Percentiles rank a stretch among this genome's conserved stretches.
Evolutionary conservation across 2,113 vertebrate genomes (phyloP).

Genomic region (Psettodes erumei): DNA sequence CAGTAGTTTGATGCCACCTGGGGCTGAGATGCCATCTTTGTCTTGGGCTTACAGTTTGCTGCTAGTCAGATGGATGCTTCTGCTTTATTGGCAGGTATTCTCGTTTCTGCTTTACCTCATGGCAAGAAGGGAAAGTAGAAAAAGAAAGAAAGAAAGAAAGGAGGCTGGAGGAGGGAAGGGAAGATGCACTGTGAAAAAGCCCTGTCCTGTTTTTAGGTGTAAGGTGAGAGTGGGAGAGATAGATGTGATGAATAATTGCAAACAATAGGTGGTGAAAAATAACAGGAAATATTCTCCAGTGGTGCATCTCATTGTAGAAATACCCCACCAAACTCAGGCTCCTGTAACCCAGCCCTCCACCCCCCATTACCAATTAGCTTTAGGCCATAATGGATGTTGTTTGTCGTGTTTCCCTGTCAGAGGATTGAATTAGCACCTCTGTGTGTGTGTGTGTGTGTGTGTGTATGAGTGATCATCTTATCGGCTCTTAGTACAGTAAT

Average conservation of each 20-base stretch:
- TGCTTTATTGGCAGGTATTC: conserved; percentile 51
- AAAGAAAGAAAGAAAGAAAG: neutral
- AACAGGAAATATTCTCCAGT: conserved; percentile 34
- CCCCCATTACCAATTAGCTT: conserved; percentile 79
- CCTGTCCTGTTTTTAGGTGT: conserved; percentile 4
- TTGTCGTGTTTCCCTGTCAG: conserved; percentile 82
- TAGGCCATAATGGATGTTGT: conserved; percentile 83
- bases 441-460: conserved; percentile 56
- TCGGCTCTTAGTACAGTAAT: conserved; percentile 84
- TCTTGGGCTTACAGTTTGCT: conserved; percentile 60
- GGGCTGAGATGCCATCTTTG: conserved; percentile 70
- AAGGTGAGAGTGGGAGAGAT: conserved; percentile 7
- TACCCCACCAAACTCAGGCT: conserved; percentile 44
- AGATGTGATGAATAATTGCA: conserved; percentile 46
- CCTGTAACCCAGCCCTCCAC: conserved; percentile 34
- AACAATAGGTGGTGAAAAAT: conserved; percentile 53
- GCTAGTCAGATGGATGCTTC: conserved; percentile 46
- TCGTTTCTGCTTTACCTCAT: conserved; percentile 30
- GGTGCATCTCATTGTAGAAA: conserved; percentile 48
- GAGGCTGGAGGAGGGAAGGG: neutral
- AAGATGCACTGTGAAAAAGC: neutral
- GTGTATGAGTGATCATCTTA: conserved; percentile 82
- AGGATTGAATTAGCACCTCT: conserved; percentile 79
- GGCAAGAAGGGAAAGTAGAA: conserved; percentile 15
- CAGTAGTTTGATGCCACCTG: conserved; percentile 68